Evolutionary conservation across 2,888 invertebrate species (phyloP), one percentile per base, ranked within the genome.

Genomic region (Aproaerema taeniolella): DNA sequence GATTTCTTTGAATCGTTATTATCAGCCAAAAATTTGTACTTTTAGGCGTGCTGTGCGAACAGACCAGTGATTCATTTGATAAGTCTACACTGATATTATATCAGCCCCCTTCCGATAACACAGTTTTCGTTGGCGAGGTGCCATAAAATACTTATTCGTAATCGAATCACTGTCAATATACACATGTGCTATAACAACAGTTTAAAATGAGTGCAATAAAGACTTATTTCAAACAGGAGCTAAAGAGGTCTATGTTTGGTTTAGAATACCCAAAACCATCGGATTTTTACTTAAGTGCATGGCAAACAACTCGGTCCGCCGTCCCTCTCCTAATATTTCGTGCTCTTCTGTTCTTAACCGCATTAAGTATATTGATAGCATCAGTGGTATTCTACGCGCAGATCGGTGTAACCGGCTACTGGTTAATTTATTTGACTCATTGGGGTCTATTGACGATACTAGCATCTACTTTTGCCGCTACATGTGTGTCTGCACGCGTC

Each of bases 401-500:
- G 31, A 55, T 55, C 36, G 65, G 67, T 4, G 52, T 56, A 40
- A 46, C 63, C 11, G 53, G 53, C 1, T 80, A 52, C 46, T 89
- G 88, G 88, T 80, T 80, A 45, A 87, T 88, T 52, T 89, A 88
- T 54, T 67, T 89, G 28, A 89, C 89, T 9, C 87, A 89, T 56
- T 88, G 88, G 88, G 88, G 88, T 4, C 67, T 88, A 31, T 56
- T 61, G 1, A 47, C 70, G 20, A 75, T 74, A 3, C 40, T 78
- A 1, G 55, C 75, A 1, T 78, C 80, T 7, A 80, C 67, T 41
- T 80, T 81, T 29, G 65, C 73, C 1, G 55, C 63, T n/a, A 62
- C 46, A n/a, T n/a, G n/a, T 4, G 66, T 82, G n/a, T 85, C 86
- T 1, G 65, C 61, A 12, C 67, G 79, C 25, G 70, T 74, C 45